Evolutionary conservation across 30 jellyfish, hydroid and myxozoan species (phyloP).

Genomic region (Calvadosia cruxmelitensis): DNA sequence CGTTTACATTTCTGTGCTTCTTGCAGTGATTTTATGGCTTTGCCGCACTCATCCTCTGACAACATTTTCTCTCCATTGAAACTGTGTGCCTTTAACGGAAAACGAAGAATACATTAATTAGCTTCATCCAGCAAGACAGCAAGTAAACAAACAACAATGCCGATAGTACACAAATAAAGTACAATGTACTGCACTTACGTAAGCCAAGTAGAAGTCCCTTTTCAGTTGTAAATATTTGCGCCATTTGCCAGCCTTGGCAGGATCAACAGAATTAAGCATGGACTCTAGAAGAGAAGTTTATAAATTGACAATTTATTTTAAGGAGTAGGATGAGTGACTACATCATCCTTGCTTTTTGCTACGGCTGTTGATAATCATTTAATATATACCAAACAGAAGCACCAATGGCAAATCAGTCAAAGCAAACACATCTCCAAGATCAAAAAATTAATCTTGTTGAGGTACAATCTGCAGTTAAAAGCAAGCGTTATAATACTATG

Average conservation of each 20-base stretch:
- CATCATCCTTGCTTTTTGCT: too few species aligned
- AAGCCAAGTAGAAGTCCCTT: slow-evolving; percentile 77
- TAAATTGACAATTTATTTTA: too few species aligned
- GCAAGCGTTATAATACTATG: too few species aligned
- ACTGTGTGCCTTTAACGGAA: slow-evolving; percentile 62
- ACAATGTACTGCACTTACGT: slow-evolving; percentile 34
- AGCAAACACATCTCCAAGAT: too few species aligned
- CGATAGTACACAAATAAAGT: background rate
- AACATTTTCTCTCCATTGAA: slow-evolving; percentile 72
- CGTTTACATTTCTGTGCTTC: slow-evolving; percentile 80
- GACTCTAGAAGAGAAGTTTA: slow-evolving; percentile 52
- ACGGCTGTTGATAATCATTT: too few species aligned
- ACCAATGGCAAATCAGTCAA: too few species aligned
- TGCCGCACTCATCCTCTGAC: slow-evolving; percentile 89
- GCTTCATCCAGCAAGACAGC: background rate
- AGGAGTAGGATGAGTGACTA: too few species aligned
- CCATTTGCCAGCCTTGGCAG: slow-evolving; percentile 85
- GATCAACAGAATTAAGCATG: slow-evolving; percentile 57
- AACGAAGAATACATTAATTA: too few species aligned
- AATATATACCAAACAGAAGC: too few species aligned
- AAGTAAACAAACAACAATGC: background rate
- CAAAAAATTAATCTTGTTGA: too few species aligned
- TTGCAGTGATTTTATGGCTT: slow-evolving; percentile 79
- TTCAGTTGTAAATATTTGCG: slow-evolving; percentile 75
- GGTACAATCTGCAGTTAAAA: too few species aligned